Conservation (phyloP, 2,797 vertebrate genomes). For the Crypturellus tataupa region DNA sequence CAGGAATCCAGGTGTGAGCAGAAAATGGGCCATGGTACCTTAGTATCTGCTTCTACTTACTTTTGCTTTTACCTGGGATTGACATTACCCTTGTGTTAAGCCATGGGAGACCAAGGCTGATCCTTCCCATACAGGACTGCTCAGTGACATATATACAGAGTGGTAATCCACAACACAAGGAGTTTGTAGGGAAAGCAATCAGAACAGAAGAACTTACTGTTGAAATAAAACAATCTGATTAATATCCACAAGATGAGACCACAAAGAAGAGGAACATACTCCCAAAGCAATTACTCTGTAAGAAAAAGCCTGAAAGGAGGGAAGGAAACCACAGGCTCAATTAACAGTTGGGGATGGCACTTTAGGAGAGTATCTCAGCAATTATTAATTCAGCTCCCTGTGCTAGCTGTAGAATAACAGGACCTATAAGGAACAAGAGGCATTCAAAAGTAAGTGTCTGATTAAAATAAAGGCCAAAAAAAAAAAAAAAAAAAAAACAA, state of each 20-base stretch:
- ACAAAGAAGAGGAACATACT: neutral
- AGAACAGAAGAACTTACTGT: neutral
- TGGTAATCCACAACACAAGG: neutral
- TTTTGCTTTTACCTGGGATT: neutral
- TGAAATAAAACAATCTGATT: neutral
- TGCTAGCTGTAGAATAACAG: neutral
- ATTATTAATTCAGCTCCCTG: conserved; percentile 19
- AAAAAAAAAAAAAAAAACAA: conserved; percentile 20
- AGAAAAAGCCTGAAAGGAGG: neutral
- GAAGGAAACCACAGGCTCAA: neutral
- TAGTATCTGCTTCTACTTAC: neutral
- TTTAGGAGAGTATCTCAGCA: neutral
- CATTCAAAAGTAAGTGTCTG: neutral
- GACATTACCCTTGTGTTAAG: neutral
- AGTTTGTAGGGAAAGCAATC: neutral
- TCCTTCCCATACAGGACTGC: neutral
- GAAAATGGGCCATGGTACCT: neutral
- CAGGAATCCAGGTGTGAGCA: neutral
- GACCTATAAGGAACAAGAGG: neutral
- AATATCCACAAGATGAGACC: neutral
- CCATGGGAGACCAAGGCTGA: neutral
- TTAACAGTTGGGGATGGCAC: neutral
- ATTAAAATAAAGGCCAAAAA: neutral
- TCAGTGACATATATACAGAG: neutral
- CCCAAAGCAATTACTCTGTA: neutral